Evolutionary conservation across 2,797 vertebrate species (phyloP), one percentile per base, ranked within the genome.

Genomic region (Potorous gilbertii): DNA sequence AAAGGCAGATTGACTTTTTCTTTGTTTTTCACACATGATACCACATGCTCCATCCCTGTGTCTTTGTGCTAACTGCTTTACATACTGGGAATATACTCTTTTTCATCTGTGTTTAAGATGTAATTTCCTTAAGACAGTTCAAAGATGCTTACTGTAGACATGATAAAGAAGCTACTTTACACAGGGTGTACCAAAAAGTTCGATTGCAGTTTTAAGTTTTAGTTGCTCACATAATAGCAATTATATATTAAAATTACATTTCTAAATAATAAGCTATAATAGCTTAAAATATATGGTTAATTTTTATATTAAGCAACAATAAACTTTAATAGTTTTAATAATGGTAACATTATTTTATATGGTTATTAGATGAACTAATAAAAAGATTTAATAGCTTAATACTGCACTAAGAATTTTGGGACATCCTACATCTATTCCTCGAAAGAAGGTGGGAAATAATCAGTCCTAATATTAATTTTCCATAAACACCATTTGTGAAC

Each of bases 381-480:
- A 40, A 40, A 74, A 21, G 13, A 6, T 40, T 40, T 40, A 74
- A 74, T 74, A 74, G 18, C 6, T 74, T 74, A 74, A 74, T 21
- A n/a, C 13, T 66, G 34, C 62, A 66, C 5, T 66, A 18, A n/a
- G n/a, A 40, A 18, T 74, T 74, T 74, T 40, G n/a, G 66, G 66
- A 74, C n/a, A 74, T 24, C 18, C 18, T 40, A 6, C n/a, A 74
- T 74, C 66, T 40, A 24, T 74, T 62, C 11, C 18, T 74, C 40
- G n/a, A 74, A 74, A 40, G 66, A 74, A 74, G 12, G 34, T 14
- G 18, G 9, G 2, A 40, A 59, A 74, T 14, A 74, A 40, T 40
- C 12, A 90, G 14, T 18, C 46, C 1, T n/a, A 62, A 90, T 27
- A 40, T 90, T 89, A 94, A 91, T 96, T 87, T 96, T 90, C 31